Evolutionary conservation across 2,888 invertebrate genomes (phyloP).

Genomic region (Nasonia oneida): DNA sequence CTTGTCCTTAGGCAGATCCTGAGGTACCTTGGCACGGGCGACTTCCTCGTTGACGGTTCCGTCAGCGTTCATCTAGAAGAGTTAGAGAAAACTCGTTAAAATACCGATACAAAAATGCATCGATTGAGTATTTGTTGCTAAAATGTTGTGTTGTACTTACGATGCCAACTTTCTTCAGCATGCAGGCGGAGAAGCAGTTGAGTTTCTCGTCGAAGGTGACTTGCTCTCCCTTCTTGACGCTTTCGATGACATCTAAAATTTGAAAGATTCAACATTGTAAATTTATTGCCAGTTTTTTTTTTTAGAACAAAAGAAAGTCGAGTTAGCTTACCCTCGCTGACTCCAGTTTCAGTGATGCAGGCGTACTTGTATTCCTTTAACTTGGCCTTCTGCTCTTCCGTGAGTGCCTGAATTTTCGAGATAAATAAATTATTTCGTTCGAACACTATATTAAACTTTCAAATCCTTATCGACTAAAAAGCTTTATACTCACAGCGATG

Average conservation of each 20-base stretch:
- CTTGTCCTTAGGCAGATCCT: slow-evolving; percentile 64
- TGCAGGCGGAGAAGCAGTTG: slow-evolving; percentile 70
- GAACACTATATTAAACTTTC: background rate
- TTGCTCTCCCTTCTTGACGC: slow-evolving; percentile 65
- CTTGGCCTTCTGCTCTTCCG: slow-evolving; percentile 67
- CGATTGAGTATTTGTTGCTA: no score
- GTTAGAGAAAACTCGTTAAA: background rate
- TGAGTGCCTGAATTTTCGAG: slow-evolving; percentile 54
- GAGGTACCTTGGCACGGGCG: slow-evolving; percentile 66
- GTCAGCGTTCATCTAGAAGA: slow-evolving; percentile 67
- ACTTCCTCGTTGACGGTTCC: slow-evolving; percentile 68
- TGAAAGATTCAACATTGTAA: background rate
- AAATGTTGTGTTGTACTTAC: slow-evolving; percentile 67
- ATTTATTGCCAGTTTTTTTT: background rate
- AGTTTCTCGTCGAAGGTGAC: slow-evolving; percentile 67
- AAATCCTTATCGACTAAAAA: no score
- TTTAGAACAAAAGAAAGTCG: background rate
- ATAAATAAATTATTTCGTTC: background rate
- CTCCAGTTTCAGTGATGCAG: slow-evolving; percentile 70
- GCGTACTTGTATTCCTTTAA: slow-evolving; percentile 65
- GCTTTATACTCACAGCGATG: slow-evolving; percentile 57
- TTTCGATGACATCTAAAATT: slow-evolving; percentile 68
- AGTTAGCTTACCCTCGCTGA: slow-evolving; percentile 67
- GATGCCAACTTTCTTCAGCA: slow-evolving; percentile 72
- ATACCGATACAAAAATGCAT: no score